Evolutionary conservation across 2,797 vertebrate species (phyloP), one percentile per base, ranked within the genome.

Genomic region (Acestrorhynchus altus): DNA sequence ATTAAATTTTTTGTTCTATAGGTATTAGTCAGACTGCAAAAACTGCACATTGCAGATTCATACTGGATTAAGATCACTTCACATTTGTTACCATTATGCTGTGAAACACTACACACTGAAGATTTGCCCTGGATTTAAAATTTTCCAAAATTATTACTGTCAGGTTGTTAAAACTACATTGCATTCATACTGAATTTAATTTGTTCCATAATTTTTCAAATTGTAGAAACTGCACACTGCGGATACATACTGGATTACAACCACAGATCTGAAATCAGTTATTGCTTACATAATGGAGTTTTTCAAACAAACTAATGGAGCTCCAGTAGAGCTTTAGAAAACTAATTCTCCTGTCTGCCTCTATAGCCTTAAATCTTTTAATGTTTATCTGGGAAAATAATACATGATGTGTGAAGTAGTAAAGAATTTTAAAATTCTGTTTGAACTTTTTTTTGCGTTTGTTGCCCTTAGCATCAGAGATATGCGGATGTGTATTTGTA

Each of bases 371-470:
- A n/a, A 51, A 51, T 8, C 0, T 42, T 63, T n/a, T 40, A 35
- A 63, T 63, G 31, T 63, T 63, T 42, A 11, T 63, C 18, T 61
- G 35, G 57, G 60, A 20, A 42, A 20, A 60, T 15, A 12, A 57
- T n/a, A 57, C 35, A 9, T 9, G 60, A 63, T n/a, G 6, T 39
- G n/a, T 63, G 35, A 63, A 42, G 60, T 20, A 12, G 12, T 20
- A 35, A 63, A 7, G 10, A 4, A 12, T 42, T 44, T 64, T 44
- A 0, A 20, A 64, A 64, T 64, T 64, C 61, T 44, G 61, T 64
- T 64, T 64, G 61, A 64, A 44, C n/a, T 63, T 9, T 40, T 40
- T 28, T 4, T 39, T 39, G 28, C 3, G 31, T 11, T 8, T 44
- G 39, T 44, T 64, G 39, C 61, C 39, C n/a, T 44, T 39, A 42